Evolutionary conservation across 1,140 invertebrate genomes (phyloP).

Genomic region (Eurosta solidaginis): DNA sequence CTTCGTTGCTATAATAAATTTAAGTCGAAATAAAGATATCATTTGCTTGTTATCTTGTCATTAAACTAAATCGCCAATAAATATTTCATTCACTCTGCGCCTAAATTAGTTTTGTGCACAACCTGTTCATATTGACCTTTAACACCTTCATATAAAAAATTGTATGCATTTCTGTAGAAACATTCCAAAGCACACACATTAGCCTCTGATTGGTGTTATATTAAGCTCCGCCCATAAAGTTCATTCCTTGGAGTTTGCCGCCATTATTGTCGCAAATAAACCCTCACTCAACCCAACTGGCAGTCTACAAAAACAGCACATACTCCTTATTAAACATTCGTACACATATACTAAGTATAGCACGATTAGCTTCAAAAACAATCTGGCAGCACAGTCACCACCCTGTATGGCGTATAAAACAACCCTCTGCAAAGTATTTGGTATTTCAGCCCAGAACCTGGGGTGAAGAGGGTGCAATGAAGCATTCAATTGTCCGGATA

Average conservation of each 20-base stretch:
- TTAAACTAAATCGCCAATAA: neutral
- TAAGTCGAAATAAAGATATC: neutral
- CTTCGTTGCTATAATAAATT: too few relatives aligned
- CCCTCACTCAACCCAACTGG: neutral
- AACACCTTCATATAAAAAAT: neutral
- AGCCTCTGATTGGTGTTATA: neutral
- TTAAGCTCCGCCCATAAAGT: slow-evolving; percentile 15
- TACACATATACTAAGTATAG: neutral
- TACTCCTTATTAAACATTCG: neutral
- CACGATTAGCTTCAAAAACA: neutral
- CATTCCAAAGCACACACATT: neutral
- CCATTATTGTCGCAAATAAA: neutral
- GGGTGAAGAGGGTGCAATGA: neutral
- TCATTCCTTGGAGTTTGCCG: slow-evolving; percentile 8
- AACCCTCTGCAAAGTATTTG: neutral
- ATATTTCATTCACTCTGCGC: neutral
- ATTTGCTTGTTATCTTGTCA: neutral
- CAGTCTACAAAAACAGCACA: neutral
- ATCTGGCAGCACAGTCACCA: slow-evolving; percentile 12
- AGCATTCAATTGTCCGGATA: slow-evolving; percentile 17
- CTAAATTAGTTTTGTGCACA: neutral
- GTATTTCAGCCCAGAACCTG: neutral
- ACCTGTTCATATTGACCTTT: neutral
- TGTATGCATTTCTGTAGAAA: neutral
- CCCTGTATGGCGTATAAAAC: neutral